Evolutionary conservation across 2,113 vertebrate species (phyloP), one percentile per base, ranked within the genome.

Genomic region (Engraulis encrasicolus): DNA sequence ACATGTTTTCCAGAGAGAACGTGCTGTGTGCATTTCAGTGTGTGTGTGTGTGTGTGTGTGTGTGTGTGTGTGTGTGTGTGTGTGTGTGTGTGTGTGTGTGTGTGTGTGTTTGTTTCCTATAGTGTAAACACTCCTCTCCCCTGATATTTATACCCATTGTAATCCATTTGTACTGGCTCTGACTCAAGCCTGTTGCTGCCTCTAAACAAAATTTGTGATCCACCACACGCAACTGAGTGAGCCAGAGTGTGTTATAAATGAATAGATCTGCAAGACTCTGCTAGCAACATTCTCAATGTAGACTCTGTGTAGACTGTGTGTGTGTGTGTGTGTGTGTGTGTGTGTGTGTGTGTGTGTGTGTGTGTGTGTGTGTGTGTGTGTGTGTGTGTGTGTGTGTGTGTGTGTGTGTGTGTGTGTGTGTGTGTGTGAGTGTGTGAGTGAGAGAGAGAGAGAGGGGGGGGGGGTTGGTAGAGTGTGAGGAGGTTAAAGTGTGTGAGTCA

Each of bases 121-220:
- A 66, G 58, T 66, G 58, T 66, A 66, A 66, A 66, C 58, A 66
- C n/a, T 66, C 58, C 58, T 66, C 27, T 66, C 58, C 58, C 58
- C 27, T 66, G 58, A 66, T 66, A 66, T 66, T 66, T 66, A 66
- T 27, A 66, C 58, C 58, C 58, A 23, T 66, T 66, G 27, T 31
- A 66, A 66, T 66, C 58, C 58, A 66, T 66, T 66, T n/a, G n/a
- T 1, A 2, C 58, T 66, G 58, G 58, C 58, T 6, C 23, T 66
- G 58, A 66, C n/a, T 66, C 58, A 66, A 27, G n/a, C 23, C 12
- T 11, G 23, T 23, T 11, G n/a, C 12, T 27, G 23, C 58, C 58
- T 66, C n/a, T 3, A 66, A 66, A 66, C 58, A 66, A n/a, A 66
- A 66, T 66, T n/a, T 66, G 7, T 66, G n/a, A n/a, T 66, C 23